Percentiles rank a stretch among this genome's conserved stretches.
These are phyloP conservation scores for Agrotis clavis DNA, from an alignment of 2,888 invertebrate genomes.

Conservation along the genomic window DNA sequence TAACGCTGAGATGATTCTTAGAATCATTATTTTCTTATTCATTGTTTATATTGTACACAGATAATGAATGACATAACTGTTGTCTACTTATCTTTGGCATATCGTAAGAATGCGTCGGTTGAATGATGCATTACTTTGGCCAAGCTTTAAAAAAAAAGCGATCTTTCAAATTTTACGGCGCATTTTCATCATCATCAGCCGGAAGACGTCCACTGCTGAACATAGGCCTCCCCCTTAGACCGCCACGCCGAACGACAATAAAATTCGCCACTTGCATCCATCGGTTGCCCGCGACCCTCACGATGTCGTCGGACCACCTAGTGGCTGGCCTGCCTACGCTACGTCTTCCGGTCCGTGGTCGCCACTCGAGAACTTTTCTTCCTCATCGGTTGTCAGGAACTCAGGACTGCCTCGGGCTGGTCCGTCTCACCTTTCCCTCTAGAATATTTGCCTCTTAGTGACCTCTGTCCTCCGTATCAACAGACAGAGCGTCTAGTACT, in stretches of 20 bases:
- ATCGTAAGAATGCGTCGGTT: no score
- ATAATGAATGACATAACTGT: conserved; percentile 46
- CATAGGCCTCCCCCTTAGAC: no score
- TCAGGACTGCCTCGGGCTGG: conserved; percentile 22
- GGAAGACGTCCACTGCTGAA: no score
- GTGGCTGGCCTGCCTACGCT: no score
- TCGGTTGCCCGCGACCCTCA: no score
- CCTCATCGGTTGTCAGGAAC: conserved; percentile 19
- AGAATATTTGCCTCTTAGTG: neutral
- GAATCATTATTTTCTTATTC: conserved; percentile 53
- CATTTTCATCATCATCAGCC: neutral
- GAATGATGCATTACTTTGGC: conserved; percentile 7
- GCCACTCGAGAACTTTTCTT: no score
- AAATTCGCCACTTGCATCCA: no score
- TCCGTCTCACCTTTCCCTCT: neutral
- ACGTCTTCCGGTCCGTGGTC: no score
- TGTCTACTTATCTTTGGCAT: conserved; percentile 19
- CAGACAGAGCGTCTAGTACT: conserved; percentile 39
- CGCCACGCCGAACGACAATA: no score
- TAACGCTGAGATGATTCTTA: conserved; percentile 54
- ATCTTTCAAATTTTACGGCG: conserved; percentile 13
- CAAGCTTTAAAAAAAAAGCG: conserved; percentile 13
- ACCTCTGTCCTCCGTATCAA: conserved; percentile 18
- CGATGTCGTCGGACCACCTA: no score
- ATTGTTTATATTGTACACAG: conserved; percentile 31